These are phyloP conservation scores for Augochlorella aurata DNA, from an alignment of 2,888 invertebrate species.

Conservation along the genomic window DNA sequence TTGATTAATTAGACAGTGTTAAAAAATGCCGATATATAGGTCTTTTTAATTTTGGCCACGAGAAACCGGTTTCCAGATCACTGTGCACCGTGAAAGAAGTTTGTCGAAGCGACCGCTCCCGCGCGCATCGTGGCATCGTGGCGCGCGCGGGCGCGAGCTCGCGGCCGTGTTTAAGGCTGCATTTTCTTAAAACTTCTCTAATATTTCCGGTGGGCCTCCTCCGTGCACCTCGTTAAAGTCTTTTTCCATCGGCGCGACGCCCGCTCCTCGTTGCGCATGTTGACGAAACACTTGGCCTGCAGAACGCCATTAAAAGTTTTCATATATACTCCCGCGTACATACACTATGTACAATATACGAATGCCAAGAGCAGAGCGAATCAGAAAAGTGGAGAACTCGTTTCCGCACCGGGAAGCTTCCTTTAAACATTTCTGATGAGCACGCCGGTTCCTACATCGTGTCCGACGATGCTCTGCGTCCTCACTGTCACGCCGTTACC, in stretches of 20 bases:
- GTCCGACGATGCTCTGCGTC: background rate
- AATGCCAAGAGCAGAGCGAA: constrained; percentile 12
- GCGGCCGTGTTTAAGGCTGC: constrained; percentile 44
- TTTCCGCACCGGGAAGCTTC: constrained; percentile 19
- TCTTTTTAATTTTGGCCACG: too few relatives aligned
- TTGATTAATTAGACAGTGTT: too few relatives aligned
- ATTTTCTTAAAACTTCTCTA: constrained; percentile 64
- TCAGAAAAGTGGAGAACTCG: constrained; percentile 42
- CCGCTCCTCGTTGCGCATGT: constrained; percentile 52
- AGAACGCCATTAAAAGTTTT: constrained; percentile 63
- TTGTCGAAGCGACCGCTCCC: constrained; percentile 50
- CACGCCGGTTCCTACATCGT: background rate
- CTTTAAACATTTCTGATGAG: constrained; percentile 32
- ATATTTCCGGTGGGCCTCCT: constrained; percentile 54
- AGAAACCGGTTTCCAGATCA: too few relatives aligned
- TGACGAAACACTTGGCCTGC: constrained; percentile 61
- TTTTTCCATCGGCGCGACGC: constrained; percentile 52
- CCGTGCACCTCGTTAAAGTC: constrained; percentile 60
- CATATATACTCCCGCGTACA: constrained; percentile 32
- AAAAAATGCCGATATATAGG: too few relatives aligned
- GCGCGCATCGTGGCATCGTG: constrained; percentile 27
- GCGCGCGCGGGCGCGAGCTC: constrained; percentile 10
- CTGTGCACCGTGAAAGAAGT: constrained; percentile 26
- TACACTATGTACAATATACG: constrained; percentile 1
- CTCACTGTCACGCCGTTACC: background rate